A percentile compares a stretch with the other conserved stretches of the same genome.
phyloP scores from a whole-genome alignment of 2,888 invertebrate genomes.

The Phengaris alcon region DNA sequence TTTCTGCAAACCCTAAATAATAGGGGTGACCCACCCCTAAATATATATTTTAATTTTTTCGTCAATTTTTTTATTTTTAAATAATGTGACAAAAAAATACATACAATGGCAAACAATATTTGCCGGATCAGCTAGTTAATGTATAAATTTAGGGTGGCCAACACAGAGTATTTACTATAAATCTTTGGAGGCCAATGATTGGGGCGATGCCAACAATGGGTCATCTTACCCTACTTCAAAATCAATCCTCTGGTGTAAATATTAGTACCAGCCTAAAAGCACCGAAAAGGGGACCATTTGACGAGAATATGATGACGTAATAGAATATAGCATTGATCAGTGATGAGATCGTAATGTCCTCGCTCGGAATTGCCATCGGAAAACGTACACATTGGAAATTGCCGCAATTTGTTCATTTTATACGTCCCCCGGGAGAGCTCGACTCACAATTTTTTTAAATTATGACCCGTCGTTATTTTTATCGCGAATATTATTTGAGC shows the following conservation, averaged over 20 bases:
- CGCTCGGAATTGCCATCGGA: constrained; percentile 54
- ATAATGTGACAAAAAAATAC: no score
- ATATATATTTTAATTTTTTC: no score
- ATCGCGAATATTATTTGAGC: constrained; percentile 32
- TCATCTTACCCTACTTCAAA: no score
- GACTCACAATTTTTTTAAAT: constrained; percentile 50
- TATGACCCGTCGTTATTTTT: constrained; percentile 46
- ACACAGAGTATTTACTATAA: no score
- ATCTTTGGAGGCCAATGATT: no score
- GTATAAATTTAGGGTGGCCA: no score
- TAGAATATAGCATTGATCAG: constrained; percentile 23
- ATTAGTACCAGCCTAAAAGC: not conserved
- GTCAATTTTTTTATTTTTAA: no score
- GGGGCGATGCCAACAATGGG: no score
- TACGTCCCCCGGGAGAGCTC: constrained; percentile 50
- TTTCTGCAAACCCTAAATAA: no score
- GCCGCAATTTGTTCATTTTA: constrained; percentile 62
- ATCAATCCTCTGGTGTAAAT: not conserved
- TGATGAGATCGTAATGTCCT: constrained; percentile 33
- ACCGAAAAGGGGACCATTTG: not conserved
- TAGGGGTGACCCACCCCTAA: no score
- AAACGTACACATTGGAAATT: constrained; percentile 61
- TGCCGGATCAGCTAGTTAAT: no score
- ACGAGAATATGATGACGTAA: not conserved
- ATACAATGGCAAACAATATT: no score